phyloP scores from a whole-genome alignment of 2,113 vertebrate species.

The Nyctereutes procyonoides region DNA sequence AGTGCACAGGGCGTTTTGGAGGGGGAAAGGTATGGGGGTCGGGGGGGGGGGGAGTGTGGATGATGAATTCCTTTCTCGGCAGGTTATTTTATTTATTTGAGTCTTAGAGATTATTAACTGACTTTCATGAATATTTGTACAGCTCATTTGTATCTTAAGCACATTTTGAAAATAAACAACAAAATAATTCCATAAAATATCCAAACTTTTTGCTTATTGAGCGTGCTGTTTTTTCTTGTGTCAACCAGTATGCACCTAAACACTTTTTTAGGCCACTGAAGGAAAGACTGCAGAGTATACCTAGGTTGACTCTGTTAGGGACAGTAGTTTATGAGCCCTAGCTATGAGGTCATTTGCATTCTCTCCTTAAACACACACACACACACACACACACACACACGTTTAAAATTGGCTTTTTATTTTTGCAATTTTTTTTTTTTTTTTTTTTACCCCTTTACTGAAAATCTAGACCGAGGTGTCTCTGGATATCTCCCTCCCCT shows the following conservation, averaged over 20 bases:
- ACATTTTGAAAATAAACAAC: conserved; percentile 79
- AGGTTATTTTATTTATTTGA: conserved; percentile 82
- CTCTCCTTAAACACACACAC: not conserved
- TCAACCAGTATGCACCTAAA: conserved; percentile 70
- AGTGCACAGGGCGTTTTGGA: not conserved
- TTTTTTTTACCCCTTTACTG: not conserved
- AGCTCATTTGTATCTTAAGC: conserved; percentile 79
- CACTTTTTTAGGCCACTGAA: conserved; percentile 46
- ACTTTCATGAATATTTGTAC: conserved; percentile 73
- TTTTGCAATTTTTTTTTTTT: not conserved
- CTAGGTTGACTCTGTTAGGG: not conserved
- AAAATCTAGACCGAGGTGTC: not conserved
- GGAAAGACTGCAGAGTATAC: not conserved
- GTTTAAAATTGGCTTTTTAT: not conserved
- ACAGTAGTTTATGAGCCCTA: not conserved
- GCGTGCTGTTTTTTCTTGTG: conserved; percentile 74
- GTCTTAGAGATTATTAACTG: conserved; percentile 79
- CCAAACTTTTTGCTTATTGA: conserved; percentile 72
- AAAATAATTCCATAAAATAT: conserved; percentile 76
- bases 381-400: not conserved
- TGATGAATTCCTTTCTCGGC: conserved; percentile 61
- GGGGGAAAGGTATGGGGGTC: not conserved
- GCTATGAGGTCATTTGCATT: conserved; percentile 14
- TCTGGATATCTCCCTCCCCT: not conserved
- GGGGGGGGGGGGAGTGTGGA: not conserved